Conservation (phyloP, 2,888 invertebrate species). For the Chrysopilus asiliformis region DNA sequence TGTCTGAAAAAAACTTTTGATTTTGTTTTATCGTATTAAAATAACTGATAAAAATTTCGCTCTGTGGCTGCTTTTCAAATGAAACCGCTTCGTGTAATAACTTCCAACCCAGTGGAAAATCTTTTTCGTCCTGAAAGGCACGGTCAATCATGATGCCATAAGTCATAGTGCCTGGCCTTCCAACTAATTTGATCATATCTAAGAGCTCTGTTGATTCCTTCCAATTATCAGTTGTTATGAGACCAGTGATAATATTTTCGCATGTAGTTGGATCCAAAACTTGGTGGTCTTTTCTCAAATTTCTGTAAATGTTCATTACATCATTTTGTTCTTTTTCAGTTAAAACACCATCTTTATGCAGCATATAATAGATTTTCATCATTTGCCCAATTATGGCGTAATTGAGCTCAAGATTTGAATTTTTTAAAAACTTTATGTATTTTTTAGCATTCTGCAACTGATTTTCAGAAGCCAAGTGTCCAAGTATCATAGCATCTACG, state of each 20-base stretch:
- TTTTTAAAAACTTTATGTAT: conserved; percentile 44
- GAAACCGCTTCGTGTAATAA: conserved; percentile 43
- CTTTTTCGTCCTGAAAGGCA: conserved; percentile 36
- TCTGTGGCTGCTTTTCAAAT: conserved; percentile 34
- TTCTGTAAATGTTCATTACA: conserved; percentile 39
- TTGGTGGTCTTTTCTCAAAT: conserved; percentile 37
- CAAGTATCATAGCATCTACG: conserved; percentile 47
- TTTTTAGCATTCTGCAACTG: conserved; percentile 41
- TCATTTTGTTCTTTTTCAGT: conserved; percentile 38
- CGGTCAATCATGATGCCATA: conserved; percentile 43
- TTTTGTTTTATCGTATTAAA: conserved; percentile 38
- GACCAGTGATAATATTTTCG: conserved; percentile 45
- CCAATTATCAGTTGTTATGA: conserved; percentile 53
- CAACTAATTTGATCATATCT: conserved; percentile 42
- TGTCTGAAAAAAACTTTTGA: conserved; percentile 27
- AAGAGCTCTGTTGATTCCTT: conserved; percentile 45
- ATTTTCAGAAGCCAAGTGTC: conserved; percentile 35
- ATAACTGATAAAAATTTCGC: conserved; percentile 41
- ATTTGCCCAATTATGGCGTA: conserved; percentile 45
- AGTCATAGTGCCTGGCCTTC: conserved; percentile 36
- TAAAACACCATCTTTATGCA: conserved; percentile 23
- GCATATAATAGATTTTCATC: conserved; percentile 40
- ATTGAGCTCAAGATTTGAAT: conserved; percentile 39
- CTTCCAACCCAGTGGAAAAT: conserved; percentile 43
- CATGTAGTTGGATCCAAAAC: conserved; percentile 46